Base-by-base conservation (phyloP, 1,140 invertebrate species). In the Geopemphigus sp. region DNA sequence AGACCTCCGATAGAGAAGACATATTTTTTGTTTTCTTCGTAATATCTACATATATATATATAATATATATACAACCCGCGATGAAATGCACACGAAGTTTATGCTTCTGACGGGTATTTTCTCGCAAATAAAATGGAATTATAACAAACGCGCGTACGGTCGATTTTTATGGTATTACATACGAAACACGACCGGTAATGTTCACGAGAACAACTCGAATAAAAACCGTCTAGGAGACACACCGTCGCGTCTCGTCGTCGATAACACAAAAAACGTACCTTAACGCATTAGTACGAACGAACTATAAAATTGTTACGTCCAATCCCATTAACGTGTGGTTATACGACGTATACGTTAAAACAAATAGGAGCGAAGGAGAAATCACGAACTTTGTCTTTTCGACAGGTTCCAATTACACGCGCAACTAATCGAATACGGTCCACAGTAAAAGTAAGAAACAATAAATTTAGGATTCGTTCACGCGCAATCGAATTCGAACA, bases 51-150 rank as follows among this genome's bases (percentile, higher is more conserved):
- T 39, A 68, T 47, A 68, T 68, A 68, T 47, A 24, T 50, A 47
- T 68, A 39, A n/a, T 68, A 24, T 68, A 17, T 50, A 14, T 50
- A 50, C 22, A 50, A 26, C 3, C 66, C 66, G 15, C 66, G 15
- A 68, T 15, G 8, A 68, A 50, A 68, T 50, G 14, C 45, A 26
- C 15, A 22, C 3, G n/a, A 50, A 5, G 22, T 68, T 26, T 50
- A 19, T 68, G 66, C 50, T 68, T 68, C 17, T 68, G 66, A 68
- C 66, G 66, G 47, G 66, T 50, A 50, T n/a, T 68, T 68, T 68
- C 45, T 50, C 14, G 66, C n/a, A 68, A 68, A 68, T 12, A 68
- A 45, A 68, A 68, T 47, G 22, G 22, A 68, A 68, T 68, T 68
- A 68, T 68, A 50, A 68, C 39, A 68, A 39, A 39, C 17, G 24